Base-by-base conservation (phyloP, 1,140 invertebrate genomes). In the Drosophila sturtevanti region DNA sequence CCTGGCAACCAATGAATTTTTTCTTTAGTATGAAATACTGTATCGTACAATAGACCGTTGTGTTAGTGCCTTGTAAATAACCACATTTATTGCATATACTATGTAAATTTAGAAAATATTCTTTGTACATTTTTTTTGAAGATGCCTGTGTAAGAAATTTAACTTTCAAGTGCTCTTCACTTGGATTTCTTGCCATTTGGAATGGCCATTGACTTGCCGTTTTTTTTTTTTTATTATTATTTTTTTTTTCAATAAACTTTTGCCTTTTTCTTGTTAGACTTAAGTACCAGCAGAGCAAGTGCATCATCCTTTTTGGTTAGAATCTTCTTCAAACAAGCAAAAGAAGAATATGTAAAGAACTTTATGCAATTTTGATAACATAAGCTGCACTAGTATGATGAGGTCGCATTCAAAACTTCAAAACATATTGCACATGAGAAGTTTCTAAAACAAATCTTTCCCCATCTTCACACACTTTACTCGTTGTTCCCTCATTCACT, bases 331-430 rank as follows among this genome's bases (percentile, higher is more conserved):
- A 48, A 48, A 48, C 41, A 48, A 48, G 7, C 16, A 48, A 9
- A 48, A 48, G 16, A 48, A 48, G 41, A 21, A 48, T 9, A 48
- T 21, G 41, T 48, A 4, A 18, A 48, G 41, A 48, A 48, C 41
- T 37, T 38, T 59, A 16, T 59, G 56, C 18, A 38, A 21, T 51
- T 65, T 67, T 74, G 69, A 79, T 63, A 72, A 72, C 73, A 55
- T 61, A 61, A 73, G 58, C 37, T 59, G 48, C 51, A 35, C 18
- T 61, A n/a, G 16, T 44, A 12, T 63, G 66, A 72, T 71, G 62
- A 59, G 44, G 12, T 11, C 6, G 38, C 63, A 78, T 78, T 79
- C 75, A 70, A 67, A 77, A 65, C 70, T 81, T 62, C 56, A 54
- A 27, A 14, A 21, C 16, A 38, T 58, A 62, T 41, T 44, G 21